Base-by-base conservation (phyloP, 2,113 vertebrate genomes). In the Bagarius yarrelli region DNA sequence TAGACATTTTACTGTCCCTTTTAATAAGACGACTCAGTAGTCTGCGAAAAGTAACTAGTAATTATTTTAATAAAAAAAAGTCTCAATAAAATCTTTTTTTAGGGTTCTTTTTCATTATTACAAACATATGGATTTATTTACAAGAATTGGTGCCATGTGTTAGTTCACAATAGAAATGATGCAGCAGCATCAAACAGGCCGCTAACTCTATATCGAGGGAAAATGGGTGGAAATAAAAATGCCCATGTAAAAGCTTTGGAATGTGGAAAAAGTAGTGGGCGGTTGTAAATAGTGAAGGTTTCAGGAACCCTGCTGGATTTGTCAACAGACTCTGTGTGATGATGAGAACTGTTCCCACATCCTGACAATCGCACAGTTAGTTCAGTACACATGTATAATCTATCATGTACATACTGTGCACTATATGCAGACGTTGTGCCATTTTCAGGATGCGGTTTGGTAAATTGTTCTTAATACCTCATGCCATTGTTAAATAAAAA, bases 241-340 rank as follows among this genome's bases (percentile, higher is more conserved):
- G 9, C 1, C 5, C 9, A 23, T 23, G 3, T 23, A 52, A 52
- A 71, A 30, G 16, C 16, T 30, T 30, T 23, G 70, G 50, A 73
- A 73, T 21, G 70, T 73, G 70, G 27, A 73, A 55, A 47, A 73
- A 55, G 19, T 55, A 5, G 70, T 55, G 70, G 70, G 70, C 55
- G 50, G 50, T 34, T 32, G 25, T 19, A 71, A 30, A 71, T 52
- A 71, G 18, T 55, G 50, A 32, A 55, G 32, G 18, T 52, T 72
- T 53, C 47, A 53, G 16, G 30, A 72, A 70, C 40, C 16, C 15
- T 27, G 66, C 40, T 69, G 23, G 23, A 67, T 23, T 25, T 47
- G 40, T 25, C 66, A 69, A 19, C 30, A 64, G 6, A 15, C 11
- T 61, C 59, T 13, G 25, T 61, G 30, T 59, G 56, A 9, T 11